Evolutionary conservation across 1,140 invertebrate genomes (phyloP), one percentile per base, ranked within the genome.

Genomic region (Macrobrachium nipponense): DNA sequence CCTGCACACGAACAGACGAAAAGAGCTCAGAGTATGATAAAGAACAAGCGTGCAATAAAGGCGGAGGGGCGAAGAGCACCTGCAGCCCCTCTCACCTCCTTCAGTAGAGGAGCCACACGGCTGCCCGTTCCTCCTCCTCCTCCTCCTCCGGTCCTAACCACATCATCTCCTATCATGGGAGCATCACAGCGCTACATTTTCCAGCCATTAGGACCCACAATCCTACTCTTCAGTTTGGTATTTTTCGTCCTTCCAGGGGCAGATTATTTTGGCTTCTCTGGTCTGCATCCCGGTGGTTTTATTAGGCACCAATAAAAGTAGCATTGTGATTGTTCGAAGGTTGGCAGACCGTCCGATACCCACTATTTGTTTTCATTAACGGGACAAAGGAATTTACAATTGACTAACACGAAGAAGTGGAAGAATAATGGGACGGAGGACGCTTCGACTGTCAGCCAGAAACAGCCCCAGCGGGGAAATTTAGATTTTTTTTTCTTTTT

Each of bases 321-420:
- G 83, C 61, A 86, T 86, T 86, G 83, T 86, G 83, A 80, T 80
- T 80, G 77, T 79, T 86, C 83, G 83, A 73, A 75, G 68, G 66
- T 58, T 86, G 77, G 83, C 77, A 80, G 83, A 62, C 77, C 66
- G 76, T 44, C 66, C 83, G 83, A 86, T 86, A 86, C 77, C 83
- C 83, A 86, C 83, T 86, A 80, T 86, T 86, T 86, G 83, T 86
- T 86, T 86, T 86, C 83, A 86, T 86, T 86, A 86, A 86, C 66
- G 83, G 77, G 83, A 86, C 83, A 86, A 86, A 86, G 83, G 83
- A 75, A 86, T 80, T 80, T 86, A 86, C 83, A 80, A 72, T 73
- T 73, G 68, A 80, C 77, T 86, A 86, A 86, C 83, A 86, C 83
- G 77, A 72, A 68, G 77, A 15, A 43, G 64, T 72, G 83, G 79